Evolutionary conservation across 1,140 invertebrate genomes (phyloP), one percentile per base, ranked within the genome.

Genomic region (Colletes gigas): DNA sequence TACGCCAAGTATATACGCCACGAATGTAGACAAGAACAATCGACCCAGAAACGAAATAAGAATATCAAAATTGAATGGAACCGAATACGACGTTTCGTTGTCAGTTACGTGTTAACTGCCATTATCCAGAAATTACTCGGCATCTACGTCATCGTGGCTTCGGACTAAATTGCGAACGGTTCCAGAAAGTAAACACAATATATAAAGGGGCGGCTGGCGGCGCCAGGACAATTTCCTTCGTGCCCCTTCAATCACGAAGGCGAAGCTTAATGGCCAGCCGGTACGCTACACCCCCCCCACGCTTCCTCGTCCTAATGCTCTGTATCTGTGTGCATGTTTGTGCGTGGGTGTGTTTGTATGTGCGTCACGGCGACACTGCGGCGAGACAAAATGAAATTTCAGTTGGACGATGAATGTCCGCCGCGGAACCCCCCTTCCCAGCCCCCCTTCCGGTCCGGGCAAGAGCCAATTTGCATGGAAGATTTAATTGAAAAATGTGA

Each of bases 401-500:
- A 44, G 62, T 82, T n/a, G 52, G 65, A 79, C 76, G 83, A 83
- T 85, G 54, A 62, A 83, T 82, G 80, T 65, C 75, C 68, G 54
- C 52, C 75, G 30, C 14, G 30, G 63, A 60, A 54, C 60, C 50
- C 17, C 21, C n/a, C 47, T 47, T 39, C 14, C 47, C n/a, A 30
- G 44, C 62, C 39, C 59, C 76, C 50, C 55, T 55, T 60, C 44
- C 71, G 66, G 65, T 30, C 70, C 72, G 54, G 55, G 59, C 54
- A 73, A 52, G 21, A 73, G 77, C 83, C 83, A 88, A 88, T 88
- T 88, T 88, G 76, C 83, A 88, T 87, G 81, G 77, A 67, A 70
- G 82, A 88, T 88, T 88, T 88, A 84, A 88, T 88, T 88, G 86
- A 88, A 88, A 88, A 88, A 88, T 88, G 81, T 76, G 83, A 65